Percentiles rank a stretch among this genome's conserved stretches.
phyloP scores from a whole-genome alignment of 2,888 invertebrate species.

The Aporophyla nigra region DNA sequence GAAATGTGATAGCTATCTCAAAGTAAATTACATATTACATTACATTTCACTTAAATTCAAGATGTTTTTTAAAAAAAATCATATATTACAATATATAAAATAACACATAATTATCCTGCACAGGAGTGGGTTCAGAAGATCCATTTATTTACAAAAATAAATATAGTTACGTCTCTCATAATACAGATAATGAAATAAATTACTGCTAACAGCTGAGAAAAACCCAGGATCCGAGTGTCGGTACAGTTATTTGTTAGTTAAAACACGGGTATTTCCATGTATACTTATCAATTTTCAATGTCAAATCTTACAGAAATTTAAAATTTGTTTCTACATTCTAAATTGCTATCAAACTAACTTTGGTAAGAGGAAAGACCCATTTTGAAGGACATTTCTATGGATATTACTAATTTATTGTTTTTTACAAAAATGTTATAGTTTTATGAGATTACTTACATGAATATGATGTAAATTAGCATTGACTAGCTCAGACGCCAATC shows the following conservation, averaged over 20 bases:
- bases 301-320: not conserved
- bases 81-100: too few relatives aligned
- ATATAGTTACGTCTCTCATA: too few relatives aligned
- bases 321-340: constrained; percentile 29
- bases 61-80: too few relatives aligned
- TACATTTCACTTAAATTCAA: too few relatives aligned
- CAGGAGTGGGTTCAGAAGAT: not conserved
- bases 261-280: not conserved
- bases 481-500: constrained; percentile 94
- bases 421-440: not conserved
- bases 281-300: constrained; percentile 25
- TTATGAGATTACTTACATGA: constrained; percentile 91
- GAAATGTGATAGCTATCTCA: not conserved
- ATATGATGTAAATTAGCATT: constrained; percentile 96
- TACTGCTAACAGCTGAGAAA: not conserved
- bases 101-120: too few relatives aligned
- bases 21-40: too few relatives aligned
- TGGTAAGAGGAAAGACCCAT: constrained; percentile 40
- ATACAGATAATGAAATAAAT: not conserved
- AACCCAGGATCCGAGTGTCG: not conserved
- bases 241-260: not conserved
- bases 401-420: not conserved
- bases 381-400: constrained; percentile 54
- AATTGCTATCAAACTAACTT: constrained; percentile 28
- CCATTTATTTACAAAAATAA: not conserved